Conservation (phyloP, 1,140 invertebrate species). For the Micrasema minimum region DNA sequence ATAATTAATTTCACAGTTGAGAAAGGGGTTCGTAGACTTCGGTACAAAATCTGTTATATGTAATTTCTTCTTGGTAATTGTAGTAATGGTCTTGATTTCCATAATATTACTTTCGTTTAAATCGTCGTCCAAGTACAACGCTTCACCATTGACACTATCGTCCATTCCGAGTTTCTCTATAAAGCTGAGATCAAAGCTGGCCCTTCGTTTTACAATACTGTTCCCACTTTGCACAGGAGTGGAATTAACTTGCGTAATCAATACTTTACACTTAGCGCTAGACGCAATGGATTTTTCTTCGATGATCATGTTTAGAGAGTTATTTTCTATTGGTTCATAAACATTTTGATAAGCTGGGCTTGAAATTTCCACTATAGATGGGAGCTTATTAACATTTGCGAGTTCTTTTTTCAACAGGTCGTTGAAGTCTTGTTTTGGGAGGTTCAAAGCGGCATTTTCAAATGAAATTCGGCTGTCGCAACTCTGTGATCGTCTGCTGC, state of each 20-base stretch:
- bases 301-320: slow-evolving; percentile 27
- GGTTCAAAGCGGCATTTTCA: slow-evolving; percentile 63
- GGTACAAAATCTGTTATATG: slow-evolving; percentile 37
- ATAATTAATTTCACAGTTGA: slow-evolving; percentile 54
- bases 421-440: slow-evolving; percentile 60
- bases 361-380: slow-evolving; percentile 39
- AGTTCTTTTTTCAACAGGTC: slow-evolving; percentile 61
- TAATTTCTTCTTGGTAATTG: slow-evolving; percentile 60
- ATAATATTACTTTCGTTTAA: slow-evolving; percentile 67
- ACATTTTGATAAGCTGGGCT: slow-evolving; percentile 22
- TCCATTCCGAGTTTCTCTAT: slow-evolving; percentile 63
- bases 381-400: slow-evolving; percentile 61
- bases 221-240: slow-evolving; percentile 37
- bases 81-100: slow-evolving; percentile 65
- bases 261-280: background rate
- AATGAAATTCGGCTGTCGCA: slow-evolving; percentile 60
- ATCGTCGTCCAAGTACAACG: slow-evolving; percentile 64
- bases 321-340: slow-evolving; percentile 7
- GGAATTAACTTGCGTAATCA: slow-evolving; percentile 34
- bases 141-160: slow-evolving; percentile 58
- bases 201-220: slow-evolving; percentile 37
- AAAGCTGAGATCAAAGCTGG: slow-evolving; percentile 63
- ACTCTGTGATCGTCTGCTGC: slow-evolving; percentile 56
- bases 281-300: slow-evolving; percentile 43
- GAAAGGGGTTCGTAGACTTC: slow-evolving; percentile 64